A percentile compares a stretch with the other conserved stretches of the same genome.
These are phyloP conservation scores for Leptonema lineaticorne DNA, from an alignment of 1,140 invertebrate species.

Conservation along the genomic window DNA sequence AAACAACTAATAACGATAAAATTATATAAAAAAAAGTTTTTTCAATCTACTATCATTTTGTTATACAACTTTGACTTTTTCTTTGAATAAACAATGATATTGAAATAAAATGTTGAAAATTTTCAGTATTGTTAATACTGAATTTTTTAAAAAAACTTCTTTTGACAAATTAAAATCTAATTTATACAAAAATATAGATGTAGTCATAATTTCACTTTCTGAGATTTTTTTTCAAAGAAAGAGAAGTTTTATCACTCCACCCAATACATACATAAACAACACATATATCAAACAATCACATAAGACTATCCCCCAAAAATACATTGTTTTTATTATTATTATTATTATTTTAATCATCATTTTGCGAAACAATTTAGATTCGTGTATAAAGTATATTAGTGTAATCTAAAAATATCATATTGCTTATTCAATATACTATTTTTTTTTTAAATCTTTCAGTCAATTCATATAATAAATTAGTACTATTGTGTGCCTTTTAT, in stretches of 20 bases:
- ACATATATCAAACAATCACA: background rate
- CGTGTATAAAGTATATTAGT: constrained; percentile 9
- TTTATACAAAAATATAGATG: background rate
- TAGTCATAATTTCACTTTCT: no score
- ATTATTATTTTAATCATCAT: background rate
- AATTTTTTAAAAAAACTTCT: no score
- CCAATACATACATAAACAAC: background rate
- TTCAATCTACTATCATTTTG: no score
- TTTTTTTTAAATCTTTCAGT: no score
- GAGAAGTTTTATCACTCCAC: background rate
- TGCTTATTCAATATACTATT: constrained; percentile 33
- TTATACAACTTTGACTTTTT: no score
- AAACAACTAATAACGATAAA: no score
- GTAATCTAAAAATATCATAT: constrained; percentile 34
- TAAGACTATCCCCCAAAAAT: constrained; percentile 6
- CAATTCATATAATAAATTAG: constrained; percentile 31
- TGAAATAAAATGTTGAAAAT: no score
- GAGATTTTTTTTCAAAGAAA: background rate
- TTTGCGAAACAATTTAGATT: background rate
- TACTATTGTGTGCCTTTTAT: constrained; percentile 18
- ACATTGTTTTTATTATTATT: background rate
- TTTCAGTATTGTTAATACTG: no score
- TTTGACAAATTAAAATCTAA: no score
- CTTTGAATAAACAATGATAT: no score
- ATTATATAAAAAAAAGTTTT: no score